Percentiles rank a stretch among this genome's conserved stretches.
Conservation (phyloP, 2,113 vertebrate species). For the Oryzias celebensis region DNA sequence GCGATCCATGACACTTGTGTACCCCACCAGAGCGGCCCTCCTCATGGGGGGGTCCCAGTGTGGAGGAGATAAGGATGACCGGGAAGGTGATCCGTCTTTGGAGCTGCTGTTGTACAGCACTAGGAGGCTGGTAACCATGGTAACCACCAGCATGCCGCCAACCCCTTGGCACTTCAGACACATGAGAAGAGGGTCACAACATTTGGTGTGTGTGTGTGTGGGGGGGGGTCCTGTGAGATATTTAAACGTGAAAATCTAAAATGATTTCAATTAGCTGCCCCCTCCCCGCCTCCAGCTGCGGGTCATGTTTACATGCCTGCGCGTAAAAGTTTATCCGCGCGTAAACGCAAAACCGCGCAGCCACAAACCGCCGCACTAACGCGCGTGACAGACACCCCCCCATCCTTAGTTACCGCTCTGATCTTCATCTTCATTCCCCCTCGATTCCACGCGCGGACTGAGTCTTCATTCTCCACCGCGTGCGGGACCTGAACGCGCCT, state of each 20-base stretch:
- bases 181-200: neutral
- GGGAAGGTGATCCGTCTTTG: slow-evolving; percentile 23
- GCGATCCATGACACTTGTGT: slow-evolving; percentile 83
- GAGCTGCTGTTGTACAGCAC: slow-evolving; percentile 82
- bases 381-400: neutral
- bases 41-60: slow-evolving; percentile 7
- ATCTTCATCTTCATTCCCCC: slow-evolving; percentile 65
- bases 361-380: too few species aligned
- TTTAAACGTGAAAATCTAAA: too few species aligned
- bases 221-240: too few species aligned
- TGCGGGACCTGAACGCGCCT: slow-evolving; percentile 38
- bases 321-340: too few species aligned
- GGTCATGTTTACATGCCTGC: too few species aligned
- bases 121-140: slow-evolving; percentile 90
- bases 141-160: slow-evolving; percentile 84
- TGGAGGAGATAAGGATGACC: slow-evolving; percentile 8
- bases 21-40: slow-evolving; percentile 76
- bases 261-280: neutral
- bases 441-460: slow-evolving; percentile 14
- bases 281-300: too few species aligned
- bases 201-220: too few species aligned
- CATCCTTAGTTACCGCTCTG: slow-evolving; percentile 62
- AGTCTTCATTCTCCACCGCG: slow-evolving; percentile 41
- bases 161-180: slow-evolving; percentile 83
- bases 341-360: too few species aligned